Evolutionary conservation across 2,888 invertebrate species (phyloP), one percentile per base, ranked within the genome.

Genomic region (Adelognathus sp.): DNA sequence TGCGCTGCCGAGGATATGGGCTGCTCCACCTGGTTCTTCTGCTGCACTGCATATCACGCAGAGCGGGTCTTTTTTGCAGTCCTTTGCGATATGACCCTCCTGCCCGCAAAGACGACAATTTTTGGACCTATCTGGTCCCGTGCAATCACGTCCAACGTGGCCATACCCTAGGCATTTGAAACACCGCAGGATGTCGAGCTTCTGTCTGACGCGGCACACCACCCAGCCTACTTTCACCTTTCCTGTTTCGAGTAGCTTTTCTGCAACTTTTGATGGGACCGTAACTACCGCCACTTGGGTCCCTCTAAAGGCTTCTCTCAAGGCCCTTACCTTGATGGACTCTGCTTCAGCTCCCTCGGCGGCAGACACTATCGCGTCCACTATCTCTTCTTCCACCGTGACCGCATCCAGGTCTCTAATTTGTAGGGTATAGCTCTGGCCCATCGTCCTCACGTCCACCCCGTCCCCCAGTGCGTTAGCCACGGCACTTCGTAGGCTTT

Each of bases 211-310:
- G 6, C 70, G 39, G 60, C 70, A 70, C 11, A n/a, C 27, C 24
- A 63, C 44, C 61, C 69, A 69, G 9, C 71, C 71, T 36, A 71
- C 24, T 31, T 50, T 58, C 1, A 61, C 24, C 16, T 44, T 18
- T 2, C 39, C 63, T n/a, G 16, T 31, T 16, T 64, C 39, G 1
- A 61, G 44, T 29, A 46, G 31, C 33, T 54, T 41, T 16, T 52
- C 31, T n/a, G 64, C 56, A 7, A 24, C 24, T 18, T 41, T 39
- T 27, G 33, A 52, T 24, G 39, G 39, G 0, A 52, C 41, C 0
- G 27, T 74, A 16, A 50, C 50, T 11, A 50, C 50, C 11, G 50
- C 50, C 11, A 24, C 9, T 50, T 50, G 50, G 5, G 50, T 50
- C 11, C 50, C 50, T 9, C 50, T 21, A 18, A 50, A 50, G 4